phyloP scores from a whole-genome alignment of 1,140 invertebrate species.

The Bombus picipes region DNA sequence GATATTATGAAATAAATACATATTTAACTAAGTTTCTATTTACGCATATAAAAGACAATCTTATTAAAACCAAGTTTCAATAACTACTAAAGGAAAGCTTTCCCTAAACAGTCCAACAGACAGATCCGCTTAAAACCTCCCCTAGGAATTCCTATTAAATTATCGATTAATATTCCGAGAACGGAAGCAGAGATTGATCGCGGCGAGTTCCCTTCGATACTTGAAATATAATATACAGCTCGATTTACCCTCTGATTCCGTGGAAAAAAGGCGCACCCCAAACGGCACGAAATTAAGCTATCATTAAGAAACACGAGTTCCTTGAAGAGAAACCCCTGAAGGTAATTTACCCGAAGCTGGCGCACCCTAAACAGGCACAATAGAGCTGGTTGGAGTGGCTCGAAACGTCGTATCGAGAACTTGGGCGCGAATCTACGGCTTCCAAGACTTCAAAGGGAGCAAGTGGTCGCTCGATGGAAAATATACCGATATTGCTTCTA shows the following conservation, averaged over 20 bases:
- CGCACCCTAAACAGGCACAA: conserved; percentile 26
- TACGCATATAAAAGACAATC: not conserved
- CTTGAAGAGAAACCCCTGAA: conserved; percentile 50
- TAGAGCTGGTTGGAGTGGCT: conserved; percentile 18
- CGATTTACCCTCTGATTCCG: not conserved
- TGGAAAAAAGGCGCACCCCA: conserved; percentile 6
- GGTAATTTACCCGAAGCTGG: conserved; percentile 38
- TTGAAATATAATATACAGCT: conserved; percentile 37
- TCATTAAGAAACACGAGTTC: conserved; percentile 49
- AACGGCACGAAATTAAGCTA: conserved; percentile 31
- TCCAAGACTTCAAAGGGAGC: conserved; percentile 33
- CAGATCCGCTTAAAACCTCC: not conserved
- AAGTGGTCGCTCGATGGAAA: conserved; percentile 26
- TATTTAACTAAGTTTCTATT: not conserved
- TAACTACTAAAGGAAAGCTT: not conserved
- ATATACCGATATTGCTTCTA: conserved; percentile 5
- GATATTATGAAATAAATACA: not conserved
- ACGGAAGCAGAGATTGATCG: not conserved
- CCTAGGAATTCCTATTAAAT: not conserved
- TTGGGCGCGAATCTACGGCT: conserved; percentile 50
- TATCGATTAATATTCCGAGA: not conserved
- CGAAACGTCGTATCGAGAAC: conserved; percentile 40
- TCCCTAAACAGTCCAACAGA: not conserved
- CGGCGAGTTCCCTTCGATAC: not conserved
- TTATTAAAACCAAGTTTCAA: not conserved